Evolutionary conservation across 2,113 vertebrate species (phyloP), one percentile per base, ranked within the genome.

Genomic region (Abramis brama): DNA sequence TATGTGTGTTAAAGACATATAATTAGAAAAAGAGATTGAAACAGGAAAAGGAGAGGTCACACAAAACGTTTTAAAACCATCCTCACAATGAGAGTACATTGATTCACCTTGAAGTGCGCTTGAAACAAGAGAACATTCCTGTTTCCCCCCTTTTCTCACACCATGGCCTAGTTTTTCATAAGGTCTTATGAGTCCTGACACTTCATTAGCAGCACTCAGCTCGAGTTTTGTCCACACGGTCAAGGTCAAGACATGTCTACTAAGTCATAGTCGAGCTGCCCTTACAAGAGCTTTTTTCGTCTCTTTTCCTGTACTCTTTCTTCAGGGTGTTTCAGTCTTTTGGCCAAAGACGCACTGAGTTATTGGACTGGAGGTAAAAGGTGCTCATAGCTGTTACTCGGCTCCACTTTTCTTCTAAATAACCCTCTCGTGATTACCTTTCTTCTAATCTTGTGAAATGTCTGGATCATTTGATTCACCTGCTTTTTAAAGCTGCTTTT

Each of bases 221-320:
- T 88, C 57, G 12, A 85, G 92, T 90, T 91, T 91, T 88, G 91
- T 89, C 91, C 85, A 57, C 62, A 57, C 71, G 89, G 82, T 89
- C 2, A 78, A 92, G 93, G 89, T 94, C 92, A 93, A 92, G 91
- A 68, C 86, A 91, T 90, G 88, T 86, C 92, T 90, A 66, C 85
- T 87, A 88, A 91, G 89, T 90, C 75, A 73, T 47, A 59, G 77
- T 27, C 84, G 75, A 85, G 43, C 74, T 82, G 64, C 57, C 50
- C 87, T 85, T 79, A 68, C 66, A 88, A 66, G 79, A 90, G 70
- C 52, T 84, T 82, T 62, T 76, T 87, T 87, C 52, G 59, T 80
- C 64, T 33, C 73, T 86, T 75, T 82, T 60, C 68, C 73, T 50
- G 21, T 66, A 15, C 45, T 30, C 50, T 84, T 60, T 87, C 21